Percentiles rank a stretch among this genome's conserved stretches.
Conservation (phyloP, 2,113 vertebrate species). For the Ariopsis seemanni region DNA sequence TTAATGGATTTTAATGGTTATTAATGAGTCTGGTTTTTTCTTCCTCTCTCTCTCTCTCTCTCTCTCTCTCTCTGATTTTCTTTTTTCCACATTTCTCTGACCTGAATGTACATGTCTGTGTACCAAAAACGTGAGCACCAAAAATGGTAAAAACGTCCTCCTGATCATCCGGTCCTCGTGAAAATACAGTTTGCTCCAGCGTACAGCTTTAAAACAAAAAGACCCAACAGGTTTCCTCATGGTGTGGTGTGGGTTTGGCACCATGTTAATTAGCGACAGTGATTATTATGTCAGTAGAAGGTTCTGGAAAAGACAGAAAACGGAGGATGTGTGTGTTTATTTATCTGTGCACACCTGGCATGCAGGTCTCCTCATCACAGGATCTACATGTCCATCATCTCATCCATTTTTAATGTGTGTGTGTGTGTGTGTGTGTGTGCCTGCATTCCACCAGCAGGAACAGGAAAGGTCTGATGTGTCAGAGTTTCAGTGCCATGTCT, state of each 20-base stretch:
- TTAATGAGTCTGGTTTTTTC: background rate
- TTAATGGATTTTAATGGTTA: background rate
- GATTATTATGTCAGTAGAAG: background rate
- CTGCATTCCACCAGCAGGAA: background rate
- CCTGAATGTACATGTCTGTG: background rate
- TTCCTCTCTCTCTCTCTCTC: background rate
- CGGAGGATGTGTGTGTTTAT: background rate
- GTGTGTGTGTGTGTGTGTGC: background rate
- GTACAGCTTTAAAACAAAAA: background rate
- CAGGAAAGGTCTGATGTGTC: constrained; percentile 1
- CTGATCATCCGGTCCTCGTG: background rate
- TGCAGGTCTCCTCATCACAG: background rate
- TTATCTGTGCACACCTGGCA: background rate
- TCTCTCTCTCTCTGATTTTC: background rate
- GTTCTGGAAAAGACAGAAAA: background rate
- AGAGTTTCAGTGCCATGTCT: constrained; percentile 37
- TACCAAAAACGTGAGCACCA: background rate
- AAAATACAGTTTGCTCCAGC: background rate
- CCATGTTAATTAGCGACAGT: background rate
- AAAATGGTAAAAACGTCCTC: background rate
- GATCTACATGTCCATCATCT: background rate
- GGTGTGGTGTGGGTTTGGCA: too few relatives aligned
- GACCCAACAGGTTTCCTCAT: background rate
- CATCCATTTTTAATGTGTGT: background rate
- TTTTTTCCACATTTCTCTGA: background rate